Base-by-base conservation (phyloP, 2,888 invertebrate genomes). In the Aphidoletes aphidimyza region DNA sequence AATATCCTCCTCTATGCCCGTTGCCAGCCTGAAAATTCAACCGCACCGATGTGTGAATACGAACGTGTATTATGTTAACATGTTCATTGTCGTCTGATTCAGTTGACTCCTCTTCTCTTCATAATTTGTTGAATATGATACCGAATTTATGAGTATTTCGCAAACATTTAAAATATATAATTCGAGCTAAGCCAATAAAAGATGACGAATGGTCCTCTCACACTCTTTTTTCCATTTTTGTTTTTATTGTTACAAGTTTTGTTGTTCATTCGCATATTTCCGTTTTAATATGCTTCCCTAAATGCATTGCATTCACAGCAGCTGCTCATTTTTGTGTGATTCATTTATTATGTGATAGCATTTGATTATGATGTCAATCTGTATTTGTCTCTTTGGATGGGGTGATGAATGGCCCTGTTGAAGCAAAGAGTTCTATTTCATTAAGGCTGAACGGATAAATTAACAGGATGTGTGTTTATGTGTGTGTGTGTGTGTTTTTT, bases 181-280 rank as follows among this genome's bases (percentile, higher is more conserved):
- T 69, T 69, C 69, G 30, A 69, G 69, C 34, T 69, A 69, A 69
- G 30, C 69, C 69, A 69, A 69, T 69, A 69, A 69, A 69, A 69
- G 69, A 30, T 30, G 42, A 30, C 17, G 22, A 54, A 22, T 19
- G 19, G n/a, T n/a, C n/a, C 3, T 54, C 0, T 54, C 22, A 22
- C 22, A 22, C 9, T 22, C 17, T 17, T 47, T 19, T 47, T 47
- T 19, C 47, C 6, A 11, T 47, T 19, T 47, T 6, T 54, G n/a
- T n/a, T 54, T 22, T 14, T 54, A 22, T 54, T 22, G 0, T 54
- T 54, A 0, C 39, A 39, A 22, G n/a, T 54, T n/a, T 22, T 17
- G 47, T 17, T 47, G 11, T 8, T 47, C 2, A 17, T 8, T 54
- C 22, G 54, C 54, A 54, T 22, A 22, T 54, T 22, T 17, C 22